Base-by-base conservation (phyloP, 2,797 vertebrate genomes). In the Monodelphis domestica region DNA sequence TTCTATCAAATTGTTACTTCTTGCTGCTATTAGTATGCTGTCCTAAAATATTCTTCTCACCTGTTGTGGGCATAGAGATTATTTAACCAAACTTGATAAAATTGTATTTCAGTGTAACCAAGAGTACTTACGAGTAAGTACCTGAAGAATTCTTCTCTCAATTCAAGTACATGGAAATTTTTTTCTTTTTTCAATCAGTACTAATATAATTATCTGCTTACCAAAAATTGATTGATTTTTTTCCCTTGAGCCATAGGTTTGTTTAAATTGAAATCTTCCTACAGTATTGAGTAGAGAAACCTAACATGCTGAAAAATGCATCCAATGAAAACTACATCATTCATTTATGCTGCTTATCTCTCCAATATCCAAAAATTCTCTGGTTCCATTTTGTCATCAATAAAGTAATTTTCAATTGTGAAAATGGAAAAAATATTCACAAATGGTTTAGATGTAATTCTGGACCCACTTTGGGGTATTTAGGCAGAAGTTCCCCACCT, bases 61-160 rank as follows among this genome's bases (percentile, higher is more conserved):
- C 92, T 94, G 90, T 52, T 95, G 21, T 95, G 63, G 90, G 92
- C 33, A 59, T 93, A 45, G 94, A 56, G 90, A 91, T 54, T n/a
- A 63, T 51, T 96, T 54, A 54, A 94, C 12, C 15, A 84, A 87
- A 89, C 12, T 95, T 95, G 70, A 89, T 89, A 91, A 7, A 92
- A 78, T 91, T 17, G 21, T 55, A 5, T 55, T 21, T 95, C 84
- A 92, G 2, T 84, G 12, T 91, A 92, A 94, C 97, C 28, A 94
- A 53, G 53, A 94, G 29, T 95, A 84, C 94, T 92, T 93, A 91
- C 21, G 50, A 92, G 10, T 53, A 94, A 93, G 14, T 52, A 88
- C 54, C 56, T 87, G 70, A 88, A 45, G 90, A 54, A 28, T 29
- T 78, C 90, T 12, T 92, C 87, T 56, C 0, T 92, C n/a, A 21